Evolutionary conservation across 2,888 invertebrate species (phyloP).

Genomic region (Temnothorax unifasciatus): DNA sequence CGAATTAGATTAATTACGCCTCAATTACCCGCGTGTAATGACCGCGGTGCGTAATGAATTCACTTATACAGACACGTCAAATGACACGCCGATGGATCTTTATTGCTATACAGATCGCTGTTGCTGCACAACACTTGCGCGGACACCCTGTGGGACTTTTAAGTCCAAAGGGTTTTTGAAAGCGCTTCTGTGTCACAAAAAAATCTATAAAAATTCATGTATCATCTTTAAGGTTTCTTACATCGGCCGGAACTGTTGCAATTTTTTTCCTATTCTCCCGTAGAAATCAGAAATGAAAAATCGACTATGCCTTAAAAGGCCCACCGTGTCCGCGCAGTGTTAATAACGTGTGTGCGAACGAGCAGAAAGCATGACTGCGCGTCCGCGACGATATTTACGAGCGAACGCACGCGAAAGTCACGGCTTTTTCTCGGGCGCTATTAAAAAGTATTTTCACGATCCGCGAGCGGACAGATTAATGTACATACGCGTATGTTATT

Average conservation of each 20-base stretch:
- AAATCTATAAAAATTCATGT: too few species aligned
- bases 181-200: too few species aligned
- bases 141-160: too few species aligned
- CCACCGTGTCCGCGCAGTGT: too few species aligned
- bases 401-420: not conserved
- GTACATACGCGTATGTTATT: not conserved
- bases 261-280: too few species aligned
- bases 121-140: too few species aligned
- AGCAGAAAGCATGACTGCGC: not conserved
- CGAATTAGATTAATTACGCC: conserved; percentile 21
- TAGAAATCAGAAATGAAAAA: too few species aligned
- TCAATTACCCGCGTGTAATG: not conserved
- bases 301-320: too few species aligned
- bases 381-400: conserved; percentile 30
- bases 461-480: not conserved
- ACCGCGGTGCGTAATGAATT: conserved; percentile 5
- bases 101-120: not conserved
- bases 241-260: too few species aligned
- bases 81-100: not conserved
- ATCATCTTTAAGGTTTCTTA: too few species aligned
- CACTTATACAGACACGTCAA: not conserved
- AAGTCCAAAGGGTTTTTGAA: too few species aligned
- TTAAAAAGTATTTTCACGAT: not conserved
- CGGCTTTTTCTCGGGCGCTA: not conserved
- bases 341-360: not conserved